phyloP scores from a whole-genome alignment of 1,140 invertebrate species.

The Dreissena polymorpha region DNA sequence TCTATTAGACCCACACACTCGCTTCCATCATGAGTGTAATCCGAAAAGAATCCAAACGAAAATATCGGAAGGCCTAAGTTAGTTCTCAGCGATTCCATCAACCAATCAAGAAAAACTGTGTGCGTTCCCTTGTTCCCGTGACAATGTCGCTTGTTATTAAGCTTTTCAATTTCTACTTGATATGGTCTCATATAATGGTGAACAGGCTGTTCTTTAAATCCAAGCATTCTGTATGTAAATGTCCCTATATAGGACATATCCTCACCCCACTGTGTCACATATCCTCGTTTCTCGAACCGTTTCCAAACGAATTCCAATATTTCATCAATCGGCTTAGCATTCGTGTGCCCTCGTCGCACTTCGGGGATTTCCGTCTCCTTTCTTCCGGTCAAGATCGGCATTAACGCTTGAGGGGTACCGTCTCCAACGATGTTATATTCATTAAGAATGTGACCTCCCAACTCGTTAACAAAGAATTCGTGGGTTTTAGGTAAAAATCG shows the following conservation, averaged over 20 bases:
- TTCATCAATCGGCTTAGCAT: constrained; percentile 85
- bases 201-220: constrained; percentile 91
- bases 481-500: constrained; percentile 92
- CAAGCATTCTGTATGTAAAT: constrained; percentile 94
- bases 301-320: constrained; percentile 76
- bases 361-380: constrained; percentile 86
- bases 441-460: constrained; percentile 87
- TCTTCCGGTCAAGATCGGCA: constrained; percentile 92
- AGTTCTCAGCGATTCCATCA: constrained; percentile 81
- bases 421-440: constrained; percentile 97
- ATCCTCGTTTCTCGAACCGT: constrained; percentile 82
- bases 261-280: constrained; percentile 90
- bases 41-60: constrained; percentile 90
- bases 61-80: constrained; percentile 80
- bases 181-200: constrained; percentile 95
- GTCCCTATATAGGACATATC: constrained; percentile 92
- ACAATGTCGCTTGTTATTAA: constrained; percentile 84
- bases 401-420: constrained; percentile 95
- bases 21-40: constrained; percentile 90
- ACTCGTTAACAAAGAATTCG: constrained; percentile 85
- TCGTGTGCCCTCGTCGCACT: constrained; percentile 85
- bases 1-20: constrained; percentile 86
- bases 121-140: constrained; percentile 89
- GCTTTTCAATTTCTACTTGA: constrained; percentile 84
- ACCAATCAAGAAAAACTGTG: constrained; percentile 85